Percentiles rank a stretch among this genome's conserved stretches.
Conservation (phyloP, 2,888 invertebrate genomes). For the Troides oblongomaculatus region DNA sequence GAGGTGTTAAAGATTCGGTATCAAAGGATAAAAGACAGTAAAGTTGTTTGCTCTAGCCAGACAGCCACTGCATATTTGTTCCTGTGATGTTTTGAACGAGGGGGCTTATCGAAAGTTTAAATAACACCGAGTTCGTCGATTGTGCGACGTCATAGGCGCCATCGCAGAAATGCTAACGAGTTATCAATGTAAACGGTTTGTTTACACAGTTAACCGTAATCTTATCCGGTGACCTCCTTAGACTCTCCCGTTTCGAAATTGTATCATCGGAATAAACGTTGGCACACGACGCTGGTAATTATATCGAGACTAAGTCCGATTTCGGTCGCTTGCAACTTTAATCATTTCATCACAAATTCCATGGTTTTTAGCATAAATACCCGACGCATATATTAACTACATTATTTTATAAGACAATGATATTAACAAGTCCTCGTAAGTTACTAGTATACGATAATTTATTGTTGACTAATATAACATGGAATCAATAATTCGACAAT, state of each 20-base stretch:
- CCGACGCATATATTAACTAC: background rate
- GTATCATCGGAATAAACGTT: slow-evolving; percentile 55
- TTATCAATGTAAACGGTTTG: slow-evolving; percentile 79
- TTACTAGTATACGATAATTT: no score
- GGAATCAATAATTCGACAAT: background rate
- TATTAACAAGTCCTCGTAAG: no score
- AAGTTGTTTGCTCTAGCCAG: slow-evolving; percentile 7
- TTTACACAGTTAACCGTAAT: slow-evolving; percentile 78
- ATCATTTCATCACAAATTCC: background rate
- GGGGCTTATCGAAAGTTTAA: slow-evolving; percentile 53
- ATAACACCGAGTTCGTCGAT: slow-evolving; percentile 49
- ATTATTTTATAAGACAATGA: no score
- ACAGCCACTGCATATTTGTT: slow-evolving; percentile 27
- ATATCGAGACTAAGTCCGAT: slow-evolving; percentile 13
- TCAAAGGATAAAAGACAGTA: background rate
- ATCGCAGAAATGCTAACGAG: slow-evolving; percentile 73
- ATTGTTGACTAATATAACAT: no score
- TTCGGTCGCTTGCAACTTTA: background rate
- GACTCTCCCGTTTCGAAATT: slow-evolving; percentile 77
- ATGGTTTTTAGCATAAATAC: background rate
- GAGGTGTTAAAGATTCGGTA: background rate
- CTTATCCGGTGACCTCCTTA: slow-evolving; percentile 80
- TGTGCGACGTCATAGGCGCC: slow-evolving; percentile 67
- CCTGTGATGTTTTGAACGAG: slow-evolving; percentile 35
- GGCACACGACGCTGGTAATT: slow-evolving; percentile 33